phyloP scores from a whole-genome alignment of 37 sponge, comb jelly and placozoan species.

The Cladorhizidae sp. region DNA sequence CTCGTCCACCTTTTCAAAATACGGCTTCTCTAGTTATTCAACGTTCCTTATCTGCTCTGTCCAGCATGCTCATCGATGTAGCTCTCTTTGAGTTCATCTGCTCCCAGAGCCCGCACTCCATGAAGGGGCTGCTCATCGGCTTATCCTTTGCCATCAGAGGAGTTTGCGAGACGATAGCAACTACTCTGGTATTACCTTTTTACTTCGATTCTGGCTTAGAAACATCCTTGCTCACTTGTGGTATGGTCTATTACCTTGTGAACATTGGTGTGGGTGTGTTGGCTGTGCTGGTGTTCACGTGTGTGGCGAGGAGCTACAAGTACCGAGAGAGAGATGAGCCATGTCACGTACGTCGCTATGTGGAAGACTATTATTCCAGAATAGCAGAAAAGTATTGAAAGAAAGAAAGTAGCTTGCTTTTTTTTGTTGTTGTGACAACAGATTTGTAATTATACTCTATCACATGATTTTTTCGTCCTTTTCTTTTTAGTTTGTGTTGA shows the following conservation, averaged over 20 bases:
- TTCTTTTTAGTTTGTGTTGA: too few species aligned
- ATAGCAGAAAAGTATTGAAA: too few species aligned
- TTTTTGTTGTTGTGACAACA: too few species aligned
- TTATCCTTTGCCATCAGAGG: background rate
- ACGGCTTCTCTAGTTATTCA: background rate
- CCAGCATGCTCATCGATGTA: background rate
- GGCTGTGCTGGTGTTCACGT: too few species aligned
- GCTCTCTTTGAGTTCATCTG: background rate
- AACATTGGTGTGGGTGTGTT: too few species aligned
- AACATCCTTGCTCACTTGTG: background rate
- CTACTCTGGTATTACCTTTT: background rate
- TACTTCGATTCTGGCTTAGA: background rate
- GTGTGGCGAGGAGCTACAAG: too few species aligned
- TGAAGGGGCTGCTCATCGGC: constrained; percentile 3
- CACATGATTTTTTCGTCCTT: too few species aligned
- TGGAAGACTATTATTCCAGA: too few species aligned
- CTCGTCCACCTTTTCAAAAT: background rate
- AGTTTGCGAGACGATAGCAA: background rate
- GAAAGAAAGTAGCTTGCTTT: too few species aligned
- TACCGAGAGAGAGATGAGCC: too few species aligned
- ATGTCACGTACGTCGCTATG: too few species aligned
- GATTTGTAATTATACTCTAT: too few species aligned
- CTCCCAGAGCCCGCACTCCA: constrained; percentile 1
- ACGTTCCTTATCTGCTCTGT: background rate
- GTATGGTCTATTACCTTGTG: background rate